Evolutionary conservation across 1,140 invertebrate genomes (phyloP), one percentile per base, ranked within the genome.

Genomic region (Drosophila bifasciata): DNA sequence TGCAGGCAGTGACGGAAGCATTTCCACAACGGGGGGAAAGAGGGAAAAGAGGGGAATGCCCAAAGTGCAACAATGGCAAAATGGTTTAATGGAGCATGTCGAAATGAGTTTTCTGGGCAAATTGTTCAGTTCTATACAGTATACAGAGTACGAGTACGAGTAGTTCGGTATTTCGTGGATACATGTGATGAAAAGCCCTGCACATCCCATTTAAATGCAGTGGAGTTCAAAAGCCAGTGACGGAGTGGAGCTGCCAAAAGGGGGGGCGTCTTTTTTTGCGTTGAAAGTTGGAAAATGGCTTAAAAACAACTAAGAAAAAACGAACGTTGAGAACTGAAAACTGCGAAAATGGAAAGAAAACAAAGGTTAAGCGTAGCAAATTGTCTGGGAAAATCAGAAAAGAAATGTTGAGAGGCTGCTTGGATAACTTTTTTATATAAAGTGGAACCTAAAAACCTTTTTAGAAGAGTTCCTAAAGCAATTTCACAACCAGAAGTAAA

Each of bases 61-160:
- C 66, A 66, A 79, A 72, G 50, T 84, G 73, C 83, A 81, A 83
- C 78, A 88, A 88, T 88, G 79, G 75, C 75, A 76, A 78, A 68
- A 88, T 88, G 76, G 64, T 79, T 88, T 88, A 88, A 88, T 88
- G 84, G 84, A 83, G 84, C 83, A 72, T 88, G 78, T 79, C 78
- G 63, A 72, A 88, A 76, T 75, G 69, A 78, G 58, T 57, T 36
- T 36, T 36, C 9, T 64, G 60, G 45, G 52, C 74, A 51, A 64
- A 73, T 68, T 76, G 68, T 68, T 79, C 53, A 49, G 66, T 56
- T 73, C 45, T 36, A 13, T 6, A n/a, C n/a, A n/a, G n/a, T n/a
- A n/a, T n/a, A n/a, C n/a, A n/a, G n/a, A n/a, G n/a, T n/a, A n/a
- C 9, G 32, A 40, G 46, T 23, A 46, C 21, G n/a, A n/a, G n/a